Percentiles rank a stretch among this genome's conserved stretches.
Evolutionary conservation across 2,888 invertebrate species (phyloP).

Genomic region (Tetanocera ferruginea): DNA sequence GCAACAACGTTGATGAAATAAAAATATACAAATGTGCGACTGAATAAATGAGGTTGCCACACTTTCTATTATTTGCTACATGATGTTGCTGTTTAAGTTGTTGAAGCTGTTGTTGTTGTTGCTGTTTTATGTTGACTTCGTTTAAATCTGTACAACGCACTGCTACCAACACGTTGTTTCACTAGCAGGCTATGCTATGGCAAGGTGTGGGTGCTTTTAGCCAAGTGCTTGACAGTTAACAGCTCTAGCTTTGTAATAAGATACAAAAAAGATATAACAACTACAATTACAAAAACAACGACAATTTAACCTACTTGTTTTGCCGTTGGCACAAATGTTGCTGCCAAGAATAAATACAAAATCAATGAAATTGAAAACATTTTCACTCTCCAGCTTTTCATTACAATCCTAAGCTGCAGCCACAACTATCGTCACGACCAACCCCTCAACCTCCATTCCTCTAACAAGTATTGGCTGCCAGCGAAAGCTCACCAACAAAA

Average conservation of each 20-base stretch:
- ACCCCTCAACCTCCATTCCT: not conserved
- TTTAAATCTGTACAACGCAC: not conserved
- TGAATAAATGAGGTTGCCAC: conserved; percentile 27
- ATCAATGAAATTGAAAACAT: conserved; percentile 38
- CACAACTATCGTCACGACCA: not conserved
- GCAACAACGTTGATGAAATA: not conserved
- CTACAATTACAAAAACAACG: not conserved
- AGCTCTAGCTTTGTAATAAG: conserved; percentile 4
- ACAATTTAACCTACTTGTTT: conserved; percentile 22
- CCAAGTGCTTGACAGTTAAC: conserved; percentile 6
- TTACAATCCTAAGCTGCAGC: not conserved
- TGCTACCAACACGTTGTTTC: not conserved
- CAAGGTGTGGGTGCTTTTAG: not conserved
- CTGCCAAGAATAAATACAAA: conserved; percentile 36
- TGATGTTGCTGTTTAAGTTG: not conserved
- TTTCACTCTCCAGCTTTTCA: conserved; percentile 1
- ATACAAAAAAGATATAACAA: not conserved
- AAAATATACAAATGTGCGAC: not conserved
- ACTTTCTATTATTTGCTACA: conserved; percentile 16
- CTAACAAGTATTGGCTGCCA: not conserved
- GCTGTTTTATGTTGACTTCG: not conserved
- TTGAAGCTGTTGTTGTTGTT: not conserved
- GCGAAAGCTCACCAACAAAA: not conserved
- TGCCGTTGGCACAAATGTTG: conserved; percentile 10
- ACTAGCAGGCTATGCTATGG: not conserved